These are phyloP conservation scores for Heliothis subflexa DNA, from an alignment of 1,140 invertebrate species.

Conservation along the genomic window DNA sequence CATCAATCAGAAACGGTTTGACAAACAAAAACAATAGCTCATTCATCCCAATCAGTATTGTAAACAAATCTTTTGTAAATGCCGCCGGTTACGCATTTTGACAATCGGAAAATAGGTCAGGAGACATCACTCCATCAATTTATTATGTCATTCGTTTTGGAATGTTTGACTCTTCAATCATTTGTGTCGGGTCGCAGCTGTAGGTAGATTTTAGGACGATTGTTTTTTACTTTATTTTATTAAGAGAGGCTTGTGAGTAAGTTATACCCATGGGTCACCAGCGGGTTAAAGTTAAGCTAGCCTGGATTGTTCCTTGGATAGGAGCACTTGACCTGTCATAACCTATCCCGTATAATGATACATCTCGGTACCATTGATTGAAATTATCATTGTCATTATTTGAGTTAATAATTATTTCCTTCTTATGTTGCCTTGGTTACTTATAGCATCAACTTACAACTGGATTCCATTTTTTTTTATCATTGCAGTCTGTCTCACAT, in stretches of 20 bases:
- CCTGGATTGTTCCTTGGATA: too few species aligned
- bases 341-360: too few species aligned
- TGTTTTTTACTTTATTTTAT: background rate
- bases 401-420: too few species aligned
- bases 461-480: too few species aligned
- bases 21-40: slow-evolving; percentile 34
- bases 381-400: too few species aligned
- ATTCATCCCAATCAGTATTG: slow-evolving; percentile 33
- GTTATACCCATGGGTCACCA: background rate
- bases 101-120: slow-evolving; percentile 27
- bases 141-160: slow-evolving; percentile 52
- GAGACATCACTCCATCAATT: slow-evolving; percentile 15
- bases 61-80: slow-evolving; percentile 10
- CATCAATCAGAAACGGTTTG: slow-evolving; percentile 8
- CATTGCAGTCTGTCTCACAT: too few species aligned
- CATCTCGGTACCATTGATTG: too few species aligned
- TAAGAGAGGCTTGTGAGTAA: background rate
- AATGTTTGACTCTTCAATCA: slow-evolving; percentile 38
- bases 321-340: too few species aligned
- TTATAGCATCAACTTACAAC: too few species aligned
- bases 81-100: slow-evolving; percentile 4
- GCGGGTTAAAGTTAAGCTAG: background rate
- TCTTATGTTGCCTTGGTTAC: too few species aligned
- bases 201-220: background rate
- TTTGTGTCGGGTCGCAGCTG: background rate